Conservation (phyloP, 2,888 invertebrate genomes). For the Quadriops clusia region DNA sequence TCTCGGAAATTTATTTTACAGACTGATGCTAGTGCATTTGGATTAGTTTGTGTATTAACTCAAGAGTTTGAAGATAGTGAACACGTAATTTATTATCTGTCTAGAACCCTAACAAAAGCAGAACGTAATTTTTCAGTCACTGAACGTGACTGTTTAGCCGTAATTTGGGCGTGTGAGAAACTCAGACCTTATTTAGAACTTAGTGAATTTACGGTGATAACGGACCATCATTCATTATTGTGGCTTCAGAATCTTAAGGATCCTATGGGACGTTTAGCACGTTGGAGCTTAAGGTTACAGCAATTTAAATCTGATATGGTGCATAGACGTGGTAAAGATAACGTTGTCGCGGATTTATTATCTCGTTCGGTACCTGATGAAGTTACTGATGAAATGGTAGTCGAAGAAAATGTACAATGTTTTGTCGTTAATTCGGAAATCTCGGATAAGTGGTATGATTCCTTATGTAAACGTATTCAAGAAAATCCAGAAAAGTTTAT, state of each 20-base stretch:
- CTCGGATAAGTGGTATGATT: no score
- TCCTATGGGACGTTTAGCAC: conserved; percentile 12
- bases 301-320: conserved; percentile 14
- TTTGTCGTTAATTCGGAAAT: no score
- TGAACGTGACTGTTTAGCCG: conserved; percentile 14
- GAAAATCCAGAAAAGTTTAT: no score
- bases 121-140: conserved; percentile 15
- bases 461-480: no score
- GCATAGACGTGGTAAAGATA: conserved; percentile 16
- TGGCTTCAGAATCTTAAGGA: conserved; percentile 11
- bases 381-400: no score
- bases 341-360: conserved; percentile 16
- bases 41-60: conserved; percentile 17
- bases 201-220: conserved; percentile 9
- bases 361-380: conserved; percentile 13
- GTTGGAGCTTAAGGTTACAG: conserved; percentile 13
- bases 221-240: conserved; percentile 13
- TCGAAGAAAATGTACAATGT: no score
- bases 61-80: conserved; percentile 13
- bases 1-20: conserved; percentile 16
- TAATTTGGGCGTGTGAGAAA: conserved; percentile 13
- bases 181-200: conserved; percentile 16
- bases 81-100: conserved; percentile 14
- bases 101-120: conserved; percentile 12
- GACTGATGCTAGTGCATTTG: conserved; percentile 17